Conservation (phyloP, 1,140 invertebrate genomes). For the Drosophila mayri region DNA sequence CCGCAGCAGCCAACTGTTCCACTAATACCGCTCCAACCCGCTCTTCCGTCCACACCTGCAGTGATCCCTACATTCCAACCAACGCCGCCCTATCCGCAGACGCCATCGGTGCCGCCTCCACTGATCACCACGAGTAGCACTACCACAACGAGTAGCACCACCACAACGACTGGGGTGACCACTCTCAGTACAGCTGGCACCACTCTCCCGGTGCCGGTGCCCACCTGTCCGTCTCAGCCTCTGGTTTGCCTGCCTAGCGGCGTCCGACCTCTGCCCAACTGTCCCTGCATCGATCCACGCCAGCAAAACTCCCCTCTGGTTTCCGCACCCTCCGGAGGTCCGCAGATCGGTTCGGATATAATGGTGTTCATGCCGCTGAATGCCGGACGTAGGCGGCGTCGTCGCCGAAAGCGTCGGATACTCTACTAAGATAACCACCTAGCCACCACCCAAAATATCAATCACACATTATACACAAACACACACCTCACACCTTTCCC, state of each 20-base stretch:
- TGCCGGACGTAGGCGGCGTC: slow-evolving; percentile 54
- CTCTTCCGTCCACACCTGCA: slow-evolving; percentile 50
- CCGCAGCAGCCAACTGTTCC: slow-evolving; percentile 35
- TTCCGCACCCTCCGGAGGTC: slow-evolving; percentile 4
- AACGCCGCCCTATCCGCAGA: slow-evolving; percentile 55
- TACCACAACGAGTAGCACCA: slow-evolving; percentile 25
- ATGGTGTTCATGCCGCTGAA: slow-evolving; percentile 76
- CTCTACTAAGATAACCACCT: slow-evolving; percentile 20
- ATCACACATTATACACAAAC: not conserved
- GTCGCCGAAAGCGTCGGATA: slow-evolving; percentile 55
- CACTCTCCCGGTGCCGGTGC: slow-evolving; percentile 43
- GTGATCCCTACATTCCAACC: slow-evolving; percentile 72
- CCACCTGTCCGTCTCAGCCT: slow-evolving; percentile 67
- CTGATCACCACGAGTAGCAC: slow-evolving; percentile 23
- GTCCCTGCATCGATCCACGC: slow-evolving; percentile 81
- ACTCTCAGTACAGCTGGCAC: slow-evolving; percentile 44
- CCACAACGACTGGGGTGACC: slow-evolving; percentile 34
- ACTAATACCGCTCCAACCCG: slow-evolving; percentile 32
- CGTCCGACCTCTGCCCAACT: slow-evolving; percentile 63
- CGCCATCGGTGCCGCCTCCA: slow-evolving; percentile 44
- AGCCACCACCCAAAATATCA: slow-evolving; percentile 5
- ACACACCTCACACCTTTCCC: slow-evolving; percentile 2
- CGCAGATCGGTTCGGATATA: slow-evolving; percentile 63
- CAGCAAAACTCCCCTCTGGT: slow-evolving; percentile 47
- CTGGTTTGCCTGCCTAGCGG: slow-evolving; percentile 73